Evolutionary conservation across 2,888 invertebrate genomes (phyloP).

Genomic region (Lasiommata megera): DNA sequence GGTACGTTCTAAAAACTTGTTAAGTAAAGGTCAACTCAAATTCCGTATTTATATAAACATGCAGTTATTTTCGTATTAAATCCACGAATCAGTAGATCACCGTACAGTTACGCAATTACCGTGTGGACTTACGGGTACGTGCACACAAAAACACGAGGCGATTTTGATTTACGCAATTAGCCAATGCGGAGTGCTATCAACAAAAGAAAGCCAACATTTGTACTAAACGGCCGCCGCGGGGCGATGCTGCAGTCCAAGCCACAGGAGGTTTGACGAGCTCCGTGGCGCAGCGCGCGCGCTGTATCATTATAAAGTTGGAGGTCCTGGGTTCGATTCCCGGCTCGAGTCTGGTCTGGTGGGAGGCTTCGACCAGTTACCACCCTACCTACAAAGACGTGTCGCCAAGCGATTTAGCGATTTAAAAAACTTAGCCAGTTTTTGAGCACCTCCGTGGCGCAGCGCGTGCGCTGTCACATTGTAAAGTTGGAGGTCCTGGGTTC

Average conservation of each 20-base stretch:
- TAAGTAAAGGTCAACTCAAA: slow-evolving; percentile 1
- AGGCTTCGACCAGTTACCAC: too few relatives aligned
- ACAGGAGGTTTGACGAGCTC: too few relatives aligned
- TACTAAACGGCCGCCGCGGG: slow-evolving; percentile 43
- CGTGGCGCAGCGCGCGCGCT: too few relatives aligned
- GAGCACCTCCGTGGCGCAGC: too few relatives aligned
- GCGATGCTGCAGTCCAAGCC: slow-evolving; percentile 36
- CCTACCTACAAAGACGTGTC: too few relatives aligned
- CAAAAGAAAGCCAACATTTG: slow-evolving; percentile 45
- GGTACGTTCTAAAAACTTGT: background rate
- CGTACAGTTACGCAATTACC: slow-evolving; percentile 34
- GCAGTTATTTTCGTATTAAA: slow-evolving; percentile 15
- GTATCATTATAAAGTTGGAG: too few relatives aligned
- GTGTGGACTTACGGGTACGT: background rate
- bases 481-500: too few relatives aligned
- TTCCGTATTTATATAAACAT: background rate
- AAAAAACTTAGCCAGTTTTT: too few relatives aligned
- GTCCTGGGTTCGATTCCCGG: too few relatives aligned
- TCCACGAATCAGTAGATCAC: slow-evolving; percentile 38
- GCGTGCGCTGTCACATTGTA: too few relatives aligned
- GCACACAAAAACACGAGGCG: slow-evolving; percentile 32
- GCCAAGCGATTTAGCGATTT: too few relatives aligned
- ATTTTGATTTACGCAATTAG: slow-evolving; percentile 43
- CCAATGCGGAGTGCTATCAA: slow-evolving; percentile 35
- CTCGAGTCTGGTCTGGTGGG: too few relatives aligned